Percentiles rank a stretch among this genome's conserved stretches.
These are phyloP conservation scores for Zapornia atra DNA, from an alignment of 2,113 vertebrate genomes.

Conservation along the genomic window DNA sequence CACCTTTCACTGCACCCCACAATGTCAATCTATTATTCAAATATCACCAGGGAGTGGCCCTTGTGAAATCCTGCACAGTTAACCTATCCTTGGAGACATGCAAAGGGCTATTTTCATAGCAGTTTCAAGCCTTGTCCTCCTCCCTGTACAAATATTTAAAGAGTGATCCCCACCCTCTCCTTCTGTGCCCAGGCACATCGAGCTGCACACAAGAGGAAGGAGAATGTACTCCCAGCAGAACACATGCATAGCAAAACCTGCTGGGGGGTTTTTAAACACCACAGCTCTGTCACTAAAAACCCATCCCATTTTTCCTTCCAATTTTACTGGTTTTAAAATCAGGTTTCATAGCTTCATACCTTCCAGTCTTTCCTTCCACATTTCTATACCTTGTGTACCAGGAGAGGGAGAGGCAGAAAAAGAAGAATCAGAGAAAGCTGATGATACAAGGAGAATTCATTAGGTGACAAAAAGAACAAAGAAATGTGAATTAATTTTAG, in stretches of 20 bases:
- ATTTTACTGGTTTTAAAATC: not conserved
- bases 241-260: not conserved
- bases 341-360: not conserved
- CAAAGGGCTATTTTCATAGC: constrained; percentile 33
- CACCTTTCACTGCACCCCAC: constrained; percentile 17
- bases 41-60: constrained; percentile 36
- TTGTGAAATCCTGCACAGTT: constrained; percentile 14
- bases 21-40: constrained; percentile 38
- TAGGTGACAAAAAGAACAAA: not conserved
- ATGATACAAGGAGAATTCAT: not conserved
- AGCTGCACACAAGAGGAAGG: constrained; percentile 3
- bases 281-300: not conserved
- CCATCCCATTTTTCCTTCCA: not conserved
- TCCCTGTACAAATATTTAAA: constrained; percentile 80
- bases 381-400: rapidly evolving
- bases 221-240: not conserved
- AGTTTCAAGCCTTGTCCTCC: constrained; percentile 48
- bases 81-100: constrained; percentile 32
- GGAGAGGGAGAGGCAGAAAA: not conserved
- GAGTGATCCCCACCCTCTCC: constrained; percentile 70
- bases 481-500: not conserved
- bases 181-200: constrained; percentile 13
- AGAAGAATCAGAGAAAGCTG: not conserved
- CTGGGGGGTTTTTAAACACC: not conserved
- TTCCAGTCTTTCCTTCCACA: not conserved